These are phyloP conservation scores for Cephus pygmeus DNA, from an alignment of 2,888 invertebrate genomes.

Conservation along the genomic window DNA sequence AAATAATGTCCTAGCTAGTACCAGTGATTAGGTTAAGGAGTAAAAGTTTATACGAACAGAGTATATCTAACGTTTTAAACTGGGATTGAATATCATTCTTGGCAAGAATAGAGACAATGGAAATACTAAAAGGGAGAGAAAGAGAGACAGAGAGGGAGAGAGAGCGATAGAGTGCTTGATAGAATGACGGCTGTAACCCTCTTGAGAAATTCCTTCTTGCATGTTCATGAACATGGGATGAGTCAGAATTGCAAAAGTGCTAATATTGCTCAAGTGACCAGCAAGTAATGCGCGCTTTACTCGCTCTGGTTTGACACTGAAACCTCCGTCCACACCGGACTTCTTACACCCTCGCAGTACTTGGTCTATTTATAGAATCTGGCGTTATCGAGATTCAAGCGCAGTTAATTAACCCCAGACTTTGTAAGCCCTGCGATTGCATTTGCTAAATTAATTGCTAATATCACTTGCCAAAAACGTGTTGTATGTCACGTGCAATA, in stretches of 20 bases:
- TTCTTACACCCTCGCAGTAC: background rate
- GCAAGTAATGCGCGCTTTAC: background rate
- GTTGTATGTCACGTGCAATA: background rate
- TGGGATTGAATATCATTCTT: background rate
- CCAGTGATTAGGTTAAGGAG: background rate
- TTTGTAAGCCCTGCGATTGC: background rate
- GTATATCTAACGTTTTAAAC: background rate
- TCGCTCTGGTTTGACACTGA: background rate
- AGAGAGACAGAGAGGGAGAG: background rate
- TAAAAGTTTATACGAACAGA: background rate
- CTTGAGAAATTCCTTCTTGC: background rate
- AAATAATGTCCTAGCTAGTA: background rate
- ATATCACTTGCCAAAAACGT: background rate
- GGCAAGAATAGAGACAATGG: background rate
- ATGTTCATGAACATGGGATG: background rate
- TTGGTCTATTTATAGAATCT: background rate
- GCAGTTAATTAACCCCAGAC: background rate
- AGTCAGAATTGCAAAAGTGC: background rate
- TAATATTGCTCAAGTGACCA: background rate
- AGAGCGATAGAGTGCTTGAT: background rate
- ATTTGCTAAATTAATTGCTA: background rate
- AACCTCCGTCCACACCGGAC: background rate
- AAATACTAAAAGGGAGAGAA: background rate
- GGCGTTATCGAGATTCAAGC: background rate
- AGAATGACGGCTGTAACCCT: background rate